phyloP scores from a whole-genome alignment of 2,797 vertebrate species.

The Schizothorax lantsangensis region DNA sequence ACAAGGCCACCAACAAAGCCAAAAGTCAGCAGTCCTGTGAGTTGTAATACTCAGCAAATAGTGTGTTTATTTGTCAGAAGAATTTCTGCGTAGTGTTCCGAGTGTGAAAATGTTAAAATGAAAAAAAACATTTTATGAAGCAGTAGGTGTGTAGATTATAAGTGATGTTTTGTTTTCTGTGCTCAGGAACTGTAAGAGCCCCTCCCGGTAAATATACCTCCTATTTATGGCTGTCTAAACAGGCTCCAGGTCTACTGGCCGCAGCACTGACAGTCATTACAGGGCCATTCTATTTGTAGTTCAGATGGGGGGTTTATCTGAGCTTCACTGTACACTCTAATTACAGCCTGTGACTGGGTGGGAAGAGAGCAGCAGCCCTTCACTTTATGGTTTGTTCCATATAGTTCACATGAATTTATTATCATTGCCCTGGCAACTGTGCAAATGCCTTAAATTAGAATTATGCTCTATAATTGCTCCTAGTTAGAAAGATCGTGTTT shows the following conservation, averaged over 20 bases:
- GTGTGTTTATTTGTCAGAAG: background rate
- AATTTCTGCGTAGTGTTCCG: background rate
- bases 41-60: constrained; percentile 58
- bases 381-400: constrained; percentile 52
- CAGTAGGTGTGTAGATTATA: constrained; percentile 14
- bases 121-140: background rate
- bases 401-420: constrained; percentile 49
- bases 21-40: constrained; percentile 88
- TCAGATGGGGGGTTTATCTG: constrained; percentile 45
- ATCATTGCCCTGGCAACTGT: constrained; percentile 49
- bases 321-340: constrained; percentile 51
- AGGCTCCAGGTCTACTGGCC: constrained; percentile 41
- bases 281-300: constrained; percentile 70
- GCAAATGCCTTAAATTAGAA: constrained; percentile 52
- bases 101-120: background rate
- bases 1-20: constrained; percentile 75
- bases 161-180: background rate
- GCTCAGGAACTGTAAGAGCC: background rate
- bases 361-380: constrained; percentile 37
- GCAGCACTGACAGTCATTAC: constrained; percentile 66
- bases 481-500: constrained; percentile 40
- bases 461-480: constrained; percentile 51
- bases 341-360: constrained; percentile 51
- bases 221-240: constrained; percentile 56
- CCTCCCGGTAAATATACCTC: constrained; percentile 46